Conservation (phyloP, 2,888 invertebrate species). For the Pecten maximus region DNA sequence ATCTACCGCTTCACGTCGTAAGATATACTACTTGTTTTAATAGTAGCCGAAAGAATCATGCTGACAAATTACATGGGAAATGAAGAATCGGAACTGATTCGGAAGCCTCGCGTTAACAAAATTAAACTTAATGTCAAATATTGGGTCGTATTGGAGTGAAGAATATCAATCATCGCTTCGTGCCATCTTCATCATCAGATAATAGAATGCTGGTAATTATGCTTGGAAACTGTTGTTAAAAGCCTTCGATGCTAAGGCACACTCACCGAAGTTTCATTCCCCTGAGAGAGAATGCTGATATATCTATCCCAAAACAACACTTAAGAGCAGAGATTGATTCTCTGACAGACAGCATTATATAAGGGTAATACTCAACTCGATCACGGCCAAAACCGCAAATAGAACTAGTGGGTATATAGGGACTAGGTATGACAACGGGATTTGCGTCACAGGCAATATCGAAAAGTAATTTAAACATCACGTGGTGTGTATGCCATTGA, state of each 20-base stretch:
- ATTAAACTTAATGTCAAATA: background rate
- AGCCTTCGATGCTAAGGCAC: background rate
- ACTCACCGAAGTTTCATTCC: background rate
- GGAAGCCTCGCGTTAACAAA: background rate
- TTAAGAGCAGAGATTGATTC: background rate
- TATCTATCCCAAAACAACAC: background rate
- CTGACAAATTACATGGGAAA: background rate
- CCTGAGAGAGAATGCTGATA: background rate
- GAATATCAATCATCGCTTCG: background rate
- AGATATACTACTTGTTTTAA: background rate
- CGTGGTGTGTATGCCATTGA: background rate
- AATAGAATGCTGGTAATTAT: background rate
- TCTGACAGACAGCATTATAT: conserved; percentile 1
- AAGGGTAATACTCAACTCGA: background rate
- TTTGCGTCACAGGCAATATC: background rate
- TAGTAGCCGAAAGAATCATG: background rate
- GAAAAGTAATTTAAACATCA: background rate
- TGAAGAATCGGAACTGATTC: background rate
- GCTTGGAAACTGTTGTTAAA: background rate
- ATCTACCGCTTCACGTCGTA: background rate
- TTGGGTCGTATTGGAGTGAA: background rate
- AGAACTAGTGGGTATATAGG: background rate
- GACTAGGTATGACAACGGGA: background rate
- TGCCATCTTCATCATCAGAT: background rate
- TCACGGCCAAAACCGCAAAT: background rate